Base-by-base conservation (phyloP, 2,888 invertebrate genomes). In the Leptinotarsa rubiginosa region DNA sequence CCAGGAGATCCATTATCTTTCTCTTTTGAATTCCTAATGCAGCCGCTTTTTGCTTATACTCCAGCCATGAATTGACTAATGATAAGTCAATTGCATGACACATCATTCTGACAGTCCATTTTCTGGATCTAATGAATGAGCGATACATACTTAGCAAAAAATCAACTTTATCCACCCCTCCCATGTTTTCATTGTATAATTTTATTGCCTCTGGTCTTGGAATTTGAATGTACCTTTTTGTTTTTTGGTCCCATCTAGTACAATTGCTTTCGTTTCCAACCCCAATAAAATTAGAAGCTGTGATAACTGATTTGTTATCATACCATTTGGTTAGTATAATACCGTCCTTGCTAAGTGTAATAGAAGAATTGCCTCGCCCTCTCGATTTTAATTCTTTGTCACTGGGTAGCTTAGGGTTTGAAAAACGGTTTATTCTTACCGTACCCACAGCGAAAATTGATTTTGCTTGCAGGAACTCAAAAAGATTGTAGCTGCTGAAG, bases 401-500 rank as follows among this genome's bases (percentile, higher is more conserved):
- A 66, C 47, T 16, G 16, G 47, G 47, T 47, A 66, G 66, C 18
- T 66, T 31, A 13, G 66, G 47, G 49, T 66, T 66, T 66, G 47
- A 66, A 66, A 66, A 47, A 54, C 52, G 52, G 52, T 54, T 54
- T 54, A 54, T 54, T 54, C 52, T 54, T 54, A 54, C 52, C n/a
- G 52, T 54, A 54, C 52, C 52, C 52, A 54, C 52, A 54, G 52
- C 66, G 18, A 47, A 66, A 66, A 66, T 66, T 41, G 47, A 66
- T 66, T 66, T 66, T 66, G 41, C 47, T 47, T 47, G 66, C 47
- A 47, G 49, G 49, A 59, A 71, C 65, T 77, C 65, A 73, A 79
- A 72, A 49, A 71, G 50, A 47, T 75, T 41, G 62, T 80, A 73
- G 54, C 67, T 62, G 52, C 73, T 68, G 64, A 82, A 83, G 70